Percentiles rank a stretch among this genome's conserved stretches.
These are phyloP conservation scores for Mustela erminea DNA, from an alignment of 2,797 vertebrate genomes.

Conservation along the genomic window DNA sequence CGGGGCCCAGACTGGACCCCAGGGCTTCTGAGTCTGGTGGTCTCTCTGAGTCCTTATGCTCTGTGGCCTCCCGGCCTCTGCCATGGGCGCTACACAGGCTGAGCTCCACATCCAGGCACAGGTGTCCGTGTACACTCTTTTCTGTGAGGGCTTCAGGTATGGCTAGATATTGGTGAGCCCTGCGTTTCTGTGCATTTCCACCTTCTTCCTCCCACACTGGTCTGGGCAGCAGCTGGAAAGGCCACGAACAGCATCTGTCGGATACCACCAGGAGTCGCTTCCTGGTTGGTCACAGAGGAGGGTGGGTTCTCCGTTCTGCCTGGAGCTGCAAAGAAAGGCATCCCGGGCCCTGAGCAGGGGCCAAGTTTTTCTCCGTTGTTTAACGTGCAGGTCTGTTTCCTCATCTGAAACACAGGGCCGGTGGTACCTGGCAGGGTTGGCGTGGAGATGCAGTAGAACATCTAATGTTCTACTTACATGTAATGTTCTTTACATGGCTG, in stretches of 20 bases:
- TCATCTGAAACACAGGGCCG: neutral
- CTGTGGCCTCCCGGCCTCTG: neutral
- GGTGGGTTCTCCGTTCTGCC: neutral
- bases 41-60: neutral
- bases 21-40: neutral
- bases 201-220: neutral
- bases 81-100: neutral
- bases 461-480: no score
- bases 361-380: neutral
- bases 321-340: neutral
- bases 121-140: neutral
- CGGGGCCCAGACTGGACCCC: neutral
- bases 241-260: neutral
- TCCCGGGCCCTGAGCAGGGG: neutral
- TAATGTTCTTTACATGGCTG: neutral
- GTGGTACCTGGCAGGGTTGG: neutral
- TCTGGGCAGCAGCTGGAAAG: neutral
- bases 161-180: neutral
- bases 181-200: neutral
- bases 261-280: neutral
- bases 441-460: neutral
- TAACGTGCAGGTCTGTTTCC: neutral
- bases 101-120: neutral
- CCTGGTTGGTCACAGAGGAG: neutral
- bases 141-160: neutral